These are phyloP conservation scores for Agrotis exclamationis DNA, from an alignment of 2,888 invertebrate species.

Conservation along the genomic window DNA sequence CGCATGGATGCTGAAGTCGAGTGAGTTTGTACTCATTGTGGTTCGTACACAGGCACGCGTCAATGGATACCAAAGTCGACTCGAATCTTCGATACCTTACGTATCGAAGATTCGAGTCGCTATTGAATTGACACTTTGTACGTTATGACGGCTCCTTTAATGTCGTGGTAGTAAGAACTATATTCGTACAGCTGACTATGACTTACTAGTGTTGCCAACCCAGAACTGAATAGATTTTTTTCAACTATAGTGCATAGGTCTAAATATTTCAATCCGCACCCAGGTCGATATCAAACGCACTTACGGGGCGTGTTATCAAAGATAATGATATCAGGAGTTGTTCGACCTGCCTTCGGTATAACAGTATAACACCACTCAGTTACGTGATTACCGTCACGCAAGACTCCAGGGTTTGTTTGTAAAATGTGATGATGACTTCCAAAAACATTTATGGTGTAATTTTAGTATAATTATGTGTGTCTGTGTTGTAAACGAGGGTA, in stretches of 20 bases:
- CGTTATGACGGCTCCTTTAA: not conserved
- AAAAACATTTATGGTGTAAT: constrained; percentile 61
- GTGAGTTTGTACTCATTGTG: too few species aligned
- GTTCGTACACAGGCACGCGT: too few species aligned
- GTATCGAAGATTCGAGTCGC: too few species aligned
- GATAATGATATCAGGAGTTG: constrained; percentile 77
- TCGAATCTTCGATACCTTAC: too few species aligned
- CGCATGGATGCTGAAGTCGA: too few species aligned
- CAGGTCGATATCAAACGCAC: constrained; percentile 67
- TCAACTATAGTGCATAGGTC: constrained; percentile 16
- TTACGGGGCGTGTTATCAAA: constrained; percentile 74
- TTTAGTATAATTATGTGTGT: constrained; percentile 36
- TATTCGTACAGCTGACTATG: not conserved
- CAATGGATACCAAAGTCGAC: too few species aligned
- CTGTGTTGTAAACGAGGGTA: constrained; percentile 25
- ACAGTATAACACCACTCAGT: constrained; percentile 74
- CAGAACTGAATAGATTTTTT: too few species aligned
- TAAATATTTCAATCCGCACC: constrained; percentile 62
- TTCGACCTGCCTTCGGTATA: constrained; percentile 72
- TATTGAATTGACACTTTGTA: too few species aligned
- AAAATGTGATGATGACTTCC: constrained; percentile 74
- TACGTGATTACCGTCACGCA: constrained; percentile 80
- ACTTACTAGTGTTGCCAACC: not conserved
- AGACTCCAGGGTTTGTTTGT: constrained; percentile 69
- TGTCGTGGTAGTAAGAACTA: not conserved